Evolutionary conservation across 2,888 invertebrate species (phyloP).

Genomic region (Tricholauxania praeusta): DNA sequence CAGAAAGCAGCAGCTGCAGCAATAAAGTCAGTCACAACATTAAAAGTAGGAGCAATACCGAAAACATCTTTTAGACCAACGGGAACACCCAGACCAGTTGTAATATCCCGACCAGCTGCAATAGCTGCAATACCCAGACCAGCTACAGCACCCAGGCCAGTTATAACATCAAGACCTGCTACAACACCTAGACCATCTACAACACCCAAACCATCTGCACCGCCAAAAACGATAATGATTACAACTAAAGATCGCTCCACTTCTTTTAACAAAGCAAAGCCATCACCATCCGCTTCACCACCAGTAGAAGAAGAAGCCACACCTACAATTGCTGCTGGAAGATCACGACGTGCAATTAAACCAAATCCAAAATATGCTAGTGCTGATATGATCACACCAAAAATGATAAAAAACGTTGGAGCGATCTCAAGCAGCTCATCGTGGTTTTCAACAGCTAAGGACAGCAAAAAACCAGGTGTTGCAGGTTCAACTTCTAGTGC

Average conservation of each 20-base stretch:
- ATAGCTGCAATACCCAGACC: conserved; percentile 29
- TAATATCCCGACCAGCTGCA: conserved; percentile 25
- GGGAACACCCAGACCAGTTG: conserved; percentile 18
- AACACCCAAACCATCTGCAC: no score
- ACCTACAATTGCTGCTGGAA: conserved; percentile 63
- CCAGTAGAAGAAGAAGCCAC: conserved; percentile 16
- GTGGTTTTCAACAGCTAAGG: conserved; percentile 34
- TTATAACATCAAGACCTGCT: conserved; percentile 3
- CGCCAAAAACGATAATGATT: no score
- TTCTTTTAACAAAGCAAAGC: conserved; percentile 29
- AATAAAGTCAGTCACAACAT: conserved; percentile 16
- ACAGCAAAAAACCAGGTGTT: conserved; percentile 39
- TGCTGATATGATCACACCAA: conserved; percentile 64
- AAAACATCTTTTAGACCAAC: background rate
- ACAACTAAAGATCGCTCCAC: background rate
- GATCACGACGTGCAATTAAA: conserved; percentile 66
- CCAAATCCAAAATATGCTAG: conserved; percentile 67
- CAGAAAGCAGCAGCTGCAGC: conserved; percentile 5
- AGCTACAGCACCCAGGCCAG: conserved; percentile 7
- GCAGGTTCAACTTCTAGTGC: conserved; percentile 3
- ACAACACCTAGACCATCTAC: background rate
- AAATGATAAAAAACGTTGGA: conserved; percentile 53
- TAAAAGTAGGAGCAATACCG: background rate
- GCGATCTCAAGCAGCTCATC: conserved; percentile 40
- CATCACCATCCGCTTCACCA: conserved; percentile 17